A percentile compares a stretch with the other conserved stretches of the same genome.
phyloP scores from a whole-genome alignment of 2,888 invertebrate genomes.

The Pharmacophagus antenor region DNA sequence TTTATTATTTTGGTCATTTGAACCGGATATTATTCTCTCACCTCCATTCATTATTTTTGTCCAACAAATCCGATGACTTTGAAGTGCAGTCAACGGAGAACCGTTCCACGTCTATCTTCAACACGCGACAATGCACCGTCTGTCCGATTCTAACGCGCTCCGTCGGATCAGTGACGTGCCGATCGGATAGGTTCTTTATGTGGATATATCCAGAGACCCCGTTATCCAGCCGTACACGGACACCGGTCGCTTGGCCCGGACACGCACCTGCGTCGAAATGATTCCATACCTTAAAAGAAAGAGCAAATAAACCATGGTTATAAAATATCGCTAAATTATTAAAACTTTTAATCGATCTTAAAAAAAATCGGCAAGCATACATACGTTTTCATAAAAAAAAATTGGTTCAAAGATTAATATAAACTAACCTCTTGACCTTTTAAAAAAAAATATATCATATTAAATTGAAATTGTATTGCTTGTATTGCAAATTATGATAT shows the following conservation, averaged over 20 bases:
- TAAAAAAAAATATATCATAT: too few relatives aligned
- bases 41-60: conserved; percentile 95
- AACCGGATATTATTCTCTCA: conserved; percentile 37
- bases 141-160: conserved; percentile 93
- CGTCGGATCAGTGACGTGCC: conserved; percentile 94
- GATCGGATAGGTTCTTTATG: conserved; percentile 95
- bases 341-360: too few relatives aligned
- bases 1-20: not conserved
- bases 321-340: too few relatives aligned
- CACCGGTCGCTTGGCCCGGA: conserved; percentile 97
- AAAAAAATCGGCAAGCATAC: too few relatives aligned
- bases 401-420: too few relatives aligned
- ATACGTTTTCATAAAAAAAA: not conserved
- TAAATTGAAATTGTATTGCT: too few relatives aligned
- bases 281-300: conserved; percentile 89
- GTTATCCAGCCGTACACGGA: conserved; percentile 94
- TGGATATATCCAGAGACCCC: conserved; percentile 95
- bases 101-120: conserved; percentile 97
- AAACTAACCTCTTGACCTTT: too few relatives aligned
- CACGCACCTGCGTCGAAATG: conserved; percentile 98
- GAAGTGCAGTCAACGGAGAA: conserved; percentile 97
- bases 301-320: too few relatives aligned
- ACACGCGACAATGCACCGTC: conserved; percentile 92
- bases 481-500: too few relatives aligned
- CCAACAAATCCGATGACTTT: conserved; percentile 94